These are phyloP conservation scores for Ochropleura leucogaster DNA, from an alignment of 2,888 invertebrate genomes.

Conservation along the genomic window DNA sequence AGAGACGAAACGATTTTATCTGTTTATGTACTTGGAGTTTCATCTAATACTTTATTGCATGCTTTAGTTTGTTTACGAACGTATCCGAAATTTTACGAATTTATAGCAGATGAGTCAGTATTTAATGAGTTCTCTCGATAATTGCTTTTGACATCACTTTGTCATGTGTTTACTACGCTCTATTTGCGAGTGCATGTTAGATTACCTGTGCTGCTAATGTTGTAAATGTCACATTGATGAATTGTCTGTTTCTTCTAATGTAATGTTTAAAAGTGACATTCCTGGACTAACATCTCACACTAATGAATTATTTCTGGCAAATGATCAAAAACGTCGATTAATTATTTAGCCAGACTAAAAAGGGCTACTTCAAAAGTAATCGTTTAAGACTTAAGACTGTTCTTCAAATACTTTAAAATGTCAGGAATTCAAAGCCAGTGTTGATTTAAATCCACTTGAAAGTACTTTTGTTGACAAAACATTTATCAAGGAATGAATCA, in stretches of 20 bases:
- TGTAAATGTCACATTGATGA: slow-evolving; percentile 39
- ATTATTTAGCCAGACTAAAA: slow-evolving; percentile 2
- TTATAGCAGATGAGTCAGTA: slow-evolving; percentile 39
- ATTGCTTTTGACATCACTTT: slow-evolving; percentile 36
- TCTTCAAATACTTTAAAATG: slow-evolving; percentile 14
- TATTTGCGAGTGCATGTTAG: slow-evolving; percentile 26
- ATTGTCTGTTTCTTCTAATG: slow-evolving; percentile 29
- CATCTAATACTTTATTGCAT: slow-evolving; percentile 61
- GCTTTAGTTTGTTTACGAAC: slow-evolving; percentile 59
- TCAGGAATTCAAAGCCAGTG: slow-evolving; percentile 12
- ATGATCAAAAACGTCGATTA: slow-evolving; percentile 27
- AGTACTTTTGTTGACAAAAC: slow-evolving; percentile 38
- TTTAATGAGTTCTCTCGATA: slow-evolving; percentile 22
- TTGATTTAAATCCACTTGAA: slow-evolving; percentile 13
- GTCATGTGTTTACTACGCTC: slow-evolving; percentile 29
- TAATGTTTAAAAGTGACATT: slow-evolving; percentile 26
- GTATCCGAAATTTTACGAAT: slow-evolving; percentile 60
- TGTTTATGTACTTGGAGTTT: slow-evolving; percentile 64
- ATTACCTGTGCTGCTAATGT: slow-evolving; percentile 48
- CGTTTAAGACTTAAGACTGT: background rate
- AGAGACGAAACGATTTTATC: slow-evolving; percentile 53
- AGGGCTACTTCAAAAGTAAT: background rate
- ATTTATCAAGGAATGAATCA: slow-evolving; percentile 54
- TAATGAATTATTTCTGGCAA: slow-evolving; percentile 42
- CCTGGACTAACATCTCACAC: slow-evolving; percentile 6